A percentile compares a stretch with the other conserved stretches of the same genome.
Evolutionary conservation across 2,888 invertebrate species (phyloP).

Genomic region (Calameuta pallipes): DNA sequence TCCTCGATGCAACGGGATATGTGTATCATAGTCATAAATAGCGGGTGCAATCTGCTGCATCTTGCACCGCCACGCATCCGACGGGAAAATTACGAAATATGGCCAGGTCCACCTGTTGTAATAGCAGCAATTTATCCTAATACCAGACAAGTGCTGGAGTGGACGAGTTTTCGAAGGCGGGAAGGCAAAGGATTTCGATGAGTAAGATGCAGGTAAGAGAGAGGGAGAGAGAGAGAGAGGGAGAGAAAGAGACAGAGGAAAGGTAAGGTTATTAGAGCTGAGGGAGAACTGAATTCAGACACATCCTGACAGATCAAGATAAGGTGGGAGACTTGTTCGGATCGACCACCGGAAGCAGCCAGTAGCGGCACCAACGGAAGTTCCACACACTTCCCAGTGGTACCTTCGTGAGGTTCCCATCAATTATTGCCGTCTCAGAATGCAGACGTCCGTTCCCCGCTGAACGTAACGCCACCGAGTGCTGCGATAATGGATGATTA

Average conservation of each 20-base stretch:
- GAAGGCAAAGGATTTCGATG: not conserved
- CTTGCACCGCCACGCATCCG: conserved; percentile 42
- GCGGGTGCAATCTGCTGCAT: conserved; percentile 46
- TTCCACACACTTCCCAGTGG: not conserved
- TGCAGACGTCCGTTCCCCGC: not conserved
- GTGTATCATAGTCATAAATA: conserved; percentile 47
- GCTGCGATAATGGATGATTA: not conserved
- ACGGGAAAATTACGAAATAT: conserved; percentile 56
- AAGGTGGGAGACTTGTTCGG: not conserved
- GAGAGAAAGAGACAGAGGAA: not conserved
- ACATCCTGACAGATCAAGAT: not conserved
- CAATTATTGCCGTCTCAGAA: not conserved
- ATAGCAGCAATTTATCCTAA: conserved; percentile 56
- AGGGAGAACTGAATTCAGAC: not conserved
- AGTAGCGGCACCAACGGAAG: not conserved
- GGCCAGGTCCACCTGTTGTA: conserved; percentile 52
- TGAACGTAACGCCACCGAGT: not conserved
- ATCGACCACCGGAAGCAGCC: not conserved
- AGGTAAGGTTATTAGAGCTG: not conserved
- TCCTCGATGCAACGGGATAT: conserved; percentile 29
- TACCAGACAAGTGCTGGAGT: conserved; percentile 30
- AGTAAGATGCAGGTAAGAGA: conserved; percentile 8
- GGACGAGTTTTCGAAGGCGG: not conserved
- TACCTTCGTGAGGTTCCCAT: not conserved
- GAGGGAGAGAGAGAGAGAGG: conserved; percentile 14